phyloP scores from a whole-genome alignment of 2,888 invertebrate species.

The Hydrotaea cyrtoneurina region DNA sequence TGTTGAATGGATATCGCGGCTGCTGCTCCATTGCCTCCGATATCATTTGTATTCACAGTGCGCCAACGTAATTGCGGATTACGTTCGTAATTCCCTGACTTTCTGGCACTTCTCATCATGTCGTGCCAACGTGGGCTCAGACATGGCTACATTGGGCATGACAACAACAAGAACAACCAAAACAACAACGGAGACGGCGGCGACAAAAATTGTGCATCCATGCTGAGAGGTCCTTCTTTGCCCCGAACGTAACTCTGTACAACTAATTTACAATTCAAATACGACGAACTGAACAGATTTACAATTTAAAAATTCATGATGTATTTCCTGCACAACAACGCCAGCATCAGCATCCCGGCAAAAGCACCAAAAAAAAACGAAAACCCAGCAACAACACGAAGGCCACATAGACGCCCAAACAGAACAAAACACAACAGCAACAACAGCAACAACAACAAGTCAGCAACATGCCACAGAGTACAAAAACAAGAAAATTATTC shows the following conservation, averaged over 20 bases:
- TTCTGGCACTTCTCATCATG: constrained; percentile 35
- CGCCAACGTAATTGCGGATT: constrained; percentile 37
- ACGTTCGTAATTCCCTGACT: constrained; percentile 33
- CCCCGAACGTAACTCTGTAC: constrained; percentile 3
- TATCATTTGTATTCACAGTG: constrained; percentile 32
- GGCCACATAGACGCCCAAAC: background rate
- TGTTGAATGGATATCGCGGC: background rate
- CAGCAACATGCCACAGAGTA: constrained; percentile 34
- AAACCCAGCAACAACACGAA: constrained; percentile 38
- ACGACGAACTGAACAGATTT: constrained; percentile 58
- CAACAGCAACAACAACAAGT: background rate
- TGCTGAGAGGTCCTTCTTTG: constrained; percentile 4
- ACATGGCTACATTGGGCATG: constrained; percentile 38
- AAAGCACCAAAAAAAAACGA: constrained; percentile 33
- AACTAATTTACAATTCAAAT: constrained; percentile 61
- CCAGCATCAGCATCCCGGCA: background rate
- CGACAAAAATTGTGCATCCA: constrained; percentile 34
- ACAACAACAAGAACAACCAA: constrained; percentile 31
- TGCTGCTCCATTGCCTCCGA: constrained; percentile 25
- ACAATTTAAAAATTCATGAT: constrained; percentile 53
- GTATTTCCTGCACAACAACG: constrained; percentile 44
- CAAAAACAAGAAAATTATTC: constrained; percentile 27
- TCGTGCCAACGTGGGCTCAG: constrained; percentile 4
- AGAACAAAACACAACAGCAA: constrained; percentile 30
- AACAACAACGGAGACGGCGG: constrained; percentile 16